phyloP scores from a whole-genome alignment of 2,888 invertebrate genomes.

The Dyspetes luteomarginatus region DNA sequence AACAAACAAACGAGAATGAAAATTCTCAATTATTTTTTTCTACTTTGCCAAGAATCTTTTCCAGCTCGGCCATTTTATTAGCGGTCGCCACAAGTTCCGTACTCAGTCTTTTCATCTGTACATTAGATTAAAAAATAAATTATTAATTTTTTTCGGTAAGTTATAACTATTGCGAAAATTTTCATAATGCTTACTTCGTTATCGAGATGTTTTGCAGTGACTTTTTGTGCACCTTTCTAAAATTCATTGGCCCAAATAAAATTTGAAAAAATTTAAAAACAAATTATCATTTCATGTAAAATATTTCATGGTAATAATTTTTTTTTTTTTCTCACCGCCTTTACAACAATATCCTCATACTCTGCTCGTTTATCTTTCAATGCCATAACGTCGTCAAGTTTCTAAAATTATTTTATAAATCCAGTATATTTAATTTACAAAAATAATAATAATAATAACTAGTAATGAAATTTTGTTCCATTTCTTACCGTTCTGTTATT shows the following conservation, averaged over 20 bases:
- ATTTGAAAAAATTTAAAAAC: neutral
- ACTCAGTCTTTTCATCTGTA: conserved; percentile 75
- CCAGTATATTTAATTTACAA: neutral
- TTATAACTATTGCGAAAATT: conserved; percentile 2
- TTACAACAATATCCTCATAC: conserved; percentile 78
- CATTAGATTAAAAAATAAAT: conserved; percentile 1
- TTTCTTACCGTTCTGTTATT: conserved; percentile 76
- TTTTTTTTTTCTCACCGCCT: conserved; percentile 74
- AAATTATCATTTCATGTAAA: neutral
- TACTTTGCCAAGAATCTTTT: conserved; percentile 78
- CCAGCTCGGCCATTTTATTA: conserved; percentile 75
- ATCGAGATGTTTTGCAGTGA: conserved; percentile 73
- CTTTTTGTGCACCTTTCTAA: conserved; percentile 77
- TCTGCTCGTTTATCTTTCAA: conserved; percentile 77
- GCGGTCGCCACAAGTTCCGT: conserved; percentile 71
- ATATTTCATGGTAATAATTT: neutral
- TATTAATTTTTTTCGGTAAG: neutral
- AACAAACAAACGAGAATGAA: neutral
- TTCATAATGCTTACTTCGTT: conserved; percentile 74
- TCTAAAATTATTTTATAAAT: conserved; percentile 70
- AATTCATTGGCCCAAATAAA: conserved; percentile 5
- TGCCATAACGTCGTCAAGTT: conserved; percentile 73
- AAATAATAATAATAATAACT: neutral
- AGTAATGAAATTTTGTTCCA: neutral
- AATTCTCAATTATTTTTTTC: conserved; percentile 38